A percentile compares a stretch with the other conserved stretches of the same genome.
Evolutionary conservation across 1,140 invertebrate species (phyloP).

Genomic region (fruit fly (Drosophila melanogaster)): Release_6_plus_ISO1_MT NT_033779.5:11270001-11270500

Average conservation of each 20-base stretch:
- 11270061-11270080: not conserved
- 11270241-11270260: conserved; percentile 85
- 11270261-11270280: not conserved
- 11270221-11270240: conserved; percentile 95
- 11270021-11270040: conserved; percentile 85
- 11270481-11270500: conserved; percentile 87
- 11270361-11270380: conserved; percentile 90
- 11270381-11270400: conserved; percentile 87
- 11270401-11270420: conserved; percentile 90
- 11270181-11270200: conserved; percentile 90
- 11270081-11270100: not conserved
- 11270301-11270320: conserved; percentile 89
- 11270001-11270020: conserved; percentile 86
- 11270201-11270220: conserved; percentile 96
- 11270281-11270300: conserved; percentile 58
- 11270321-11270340: conserved; percentile 89
- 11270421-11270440: conserved; percentile 94
- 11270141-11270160: conserved; percentile 89
- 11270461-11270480: conserved; percentile 86
- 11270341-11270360: conserved; percentile 88
- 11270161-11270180: conserved; percentile 89
- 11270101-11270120: conserved; percentile 86
- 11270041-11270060: conserved; percentile 73
- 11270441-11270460: conserved; percentile 87
- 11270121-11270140: conserved; percentile 88